phyloP scores from a whole-genome alignment of 2,797 vertebrate species.

The Zonotrichia albicollis region DNA sequence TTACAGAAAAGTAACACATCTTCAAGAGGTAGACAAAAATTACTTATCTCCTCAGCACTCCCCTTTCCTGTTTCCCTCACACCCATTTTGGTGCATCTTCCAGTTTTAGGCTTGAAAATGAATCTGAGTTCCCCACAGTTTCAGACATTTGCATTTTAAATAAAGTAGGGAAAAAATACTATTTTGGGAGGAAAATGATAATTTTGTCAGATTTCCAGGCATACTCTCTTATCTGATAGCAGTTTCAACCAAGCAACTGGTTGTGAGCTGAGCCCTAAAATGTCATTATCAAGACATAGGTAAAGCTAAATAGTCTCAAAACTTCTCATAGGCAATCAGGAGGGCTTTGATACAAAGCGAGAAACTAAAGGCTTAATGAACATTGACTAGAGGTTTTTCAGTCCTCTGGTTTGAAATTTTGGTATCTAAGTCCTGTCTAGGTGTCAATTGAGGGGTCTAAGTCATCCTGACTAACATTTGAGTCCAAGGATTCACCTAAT shows the following conservation, averaged over 20 bases:
- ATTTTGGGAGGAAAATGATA: neutral
- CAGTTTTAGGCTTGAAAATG: neutral
- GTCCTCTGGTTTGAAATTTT: neutral
- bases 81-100: fast-evolving
- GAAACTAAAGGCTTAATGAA: neutral
- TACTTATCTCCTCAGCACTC: neutral
- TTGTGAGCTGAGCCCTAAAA: neutral
- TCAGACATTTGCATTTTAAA: neutral
- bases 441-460: neutral
- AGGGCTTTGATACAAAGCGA: neutral
- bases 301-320: neutral
- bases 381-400: neutral
- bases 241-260: neutral
- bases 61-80: neutral
- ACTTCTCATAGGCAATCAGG: neutral
- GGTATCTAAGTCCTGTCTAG: neutral
- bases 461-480: neutral
- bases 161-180: neutral
- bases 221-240: neutral
- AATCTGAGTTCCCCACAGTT: neutral
- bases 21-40: neutral
- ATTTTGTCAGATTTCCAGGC: neutral
- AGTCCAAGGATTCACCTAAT: neutral
- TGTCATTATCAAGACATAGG: neutral
- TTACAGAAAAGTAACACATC: neutral